These are phyloP conservation scores for Chironomus striatipennis DNA, from an alignment of 1,140 invertebrate genomes.

Conservation along the genomic window DNA sequence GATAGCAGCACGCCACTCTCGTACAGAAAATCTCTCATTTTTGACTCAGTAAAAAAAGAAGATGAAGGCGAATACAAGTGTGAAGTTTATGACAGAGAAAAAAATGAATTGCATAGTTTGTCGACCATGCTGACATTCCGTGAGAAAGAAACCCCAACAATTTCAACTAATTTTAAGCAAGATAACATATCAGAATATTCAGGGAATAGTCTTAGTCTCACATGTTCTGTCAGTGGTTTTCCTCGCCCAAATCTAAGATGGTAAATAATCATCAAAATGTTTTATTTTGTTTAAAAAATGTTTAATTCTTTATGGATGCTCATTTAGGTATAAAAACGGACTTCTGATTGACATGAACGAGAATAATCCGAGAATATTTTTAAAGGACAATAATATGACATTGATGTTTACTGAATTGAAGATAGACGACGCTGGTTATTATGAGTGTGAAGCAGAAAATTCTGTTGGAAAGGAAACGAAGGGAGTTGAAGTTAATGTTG, in stretches of 20 bases:
- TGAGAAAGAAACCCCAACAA: background rate
- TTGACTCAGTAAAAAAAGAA: constrained; percentile 27
- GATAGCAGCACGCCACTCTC: constrained; percentile 24
- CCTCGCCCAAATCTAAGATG: background rate
- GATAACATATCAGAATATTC: background rate
- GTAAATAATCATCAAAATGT: background rate
- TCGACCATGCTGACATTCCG: background rate
- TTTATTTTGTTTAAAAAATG: background rate
- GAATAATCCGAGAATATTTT: constrained; percentile 36
- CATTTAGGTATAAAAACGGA: constrained; percentile 33
- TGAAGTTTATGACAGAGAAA: background rate
- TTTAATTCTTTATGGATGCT: constrained; percentile 24
- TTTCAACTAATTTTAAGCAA: background rate
- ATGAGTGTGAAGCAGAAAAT: constrained; percentile 40
- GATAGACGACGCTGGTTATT: constrained; percentile 39
- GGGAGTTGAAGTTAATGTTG: constrained; percentile 33
- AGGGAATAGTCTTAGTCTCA: background rate
- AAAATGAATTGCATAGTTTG: background rate
- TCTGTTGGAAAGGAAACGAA: constrained; percentile 34
- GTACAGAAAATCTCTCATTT: constrained; percentile 24
- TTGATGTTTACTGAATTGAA: constrained; percentile 35
- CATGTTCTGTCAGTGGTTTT: background rate
- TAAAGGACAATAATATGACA: constrained; percentile 39
- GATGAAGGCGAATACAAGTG: constrained; percentile 27
- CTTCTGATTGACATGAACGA: constrained; percentile 27